These are phyloP conservation scores for Zaprionus vittiger DNA, from an alignment of 1,140 invertebrate genomes.

Conservation along the genomic window DNA sequence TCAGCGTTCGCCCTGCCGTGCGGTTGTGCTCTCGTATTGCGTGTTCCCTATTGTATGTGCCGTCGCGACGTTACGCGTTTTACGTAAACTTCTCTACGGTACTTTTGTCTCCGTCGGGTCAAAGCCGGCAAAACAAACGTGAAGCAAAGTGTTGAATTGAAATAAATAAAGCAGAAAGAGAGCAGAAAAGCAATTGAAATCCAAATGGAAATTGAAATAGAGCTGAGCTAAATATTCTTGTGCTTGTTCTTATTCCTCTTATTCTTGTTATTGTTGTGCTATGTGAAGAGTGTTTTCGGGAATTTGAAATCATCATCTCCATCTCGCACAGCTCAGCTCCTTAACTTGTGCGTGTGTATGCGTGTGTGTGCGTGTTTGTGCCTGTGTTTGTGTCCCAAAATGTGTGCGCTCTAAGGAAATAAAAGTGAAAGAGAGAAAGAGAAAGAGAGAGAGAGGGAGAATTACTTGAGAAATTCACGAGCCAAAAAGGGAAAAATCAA, in stretches of 20 bases:
- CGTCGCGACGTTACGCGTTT: conserved; percentile 57
- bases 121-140: conserved; percentile 39
- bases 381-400: conserved; percentile 23
- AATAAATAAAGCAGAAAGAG: conserved; percentile 10
- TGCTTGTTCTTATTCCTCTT: neutral
- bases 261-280: too few species aligned
- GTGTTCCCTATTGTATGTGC: conserved; percentile 29
- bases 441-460: conserved; percentile 11
- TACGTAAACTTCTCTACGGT: conserved; percentile 55
- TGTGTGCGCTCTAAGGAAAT: conserved; percentile 31
- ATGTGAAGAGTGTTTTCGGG: too few species aligned
- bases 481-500: neutral
- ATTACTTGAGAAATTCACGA: conserved; percentile 18
- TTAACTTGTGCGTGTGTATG: conserved; percentile 9
- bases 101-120: conserved; percentile 25
- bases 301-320: neutral
- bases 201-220: conserved; percentile 33
- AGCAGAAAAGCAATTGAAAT: conserved; percentile 19
- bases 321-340: neutral
- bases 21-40: conserved; percentile 63
- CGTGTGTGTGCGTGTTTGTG: conserved; percentile 13
- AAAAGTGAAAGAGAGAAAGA: neutral
- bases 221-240: neutral
- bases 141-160: conserved; percentile 15
- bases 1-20: conserved; percentile 69